Base-by-base conservation (phyloP, 2,797 vertebrate species). In the Sebastes kiyomatsui region DNA sequence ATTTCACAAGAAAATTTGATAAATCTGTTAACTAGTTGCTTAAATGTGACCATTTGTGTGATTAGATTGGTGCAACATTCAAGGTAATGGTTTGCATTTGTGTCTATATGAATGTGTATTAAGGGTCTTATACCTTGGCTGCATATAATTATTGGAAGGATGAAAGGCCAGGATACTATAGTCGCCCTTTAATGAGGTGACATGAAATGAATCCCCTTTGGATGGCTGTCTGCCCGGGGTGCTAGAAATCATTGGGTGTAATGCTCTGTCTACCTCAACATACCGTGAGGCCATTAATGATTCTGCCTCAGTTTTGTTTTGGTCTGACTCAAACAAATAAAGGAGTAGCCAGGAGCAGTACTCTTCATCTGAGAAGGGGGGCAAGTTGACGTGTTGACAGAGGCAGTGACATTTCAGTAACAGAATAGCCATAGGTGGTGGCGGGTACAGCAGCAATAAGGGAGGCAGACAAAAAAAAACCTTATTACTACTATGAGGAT, bases 361-460 rank as follows among this genome's bases (percentile, higher is more conserved):
- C 62, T 68, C 38, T 59, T 46, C 14, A 54, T 32, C 52, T 61
- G 38, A 66, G 77, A 72, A 42, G 6, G 27, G 42, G 35, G 56
- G n/a, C 33, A 54, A 66, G 71, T 18, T 42, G 59, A 69, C 23
- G 20, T 77, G 77, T 56, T 77, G 80, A 81, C 75, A 66, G 42
- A 77, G 38, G 61, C 54, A 10, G 60, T 76, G 65, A 65, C 72
- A 76, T 81, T 80, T 89, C 54, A 66, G 49, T 60, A 54, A 22
- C 68, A 28, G 68, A 38, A 6, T 8, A 58, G 32, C 35, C 20
- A 4, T 1, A 14, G 61, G 55, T 35, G 4, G 46, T 22, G 7
- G 25, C 42, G 16, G 16, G 11, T 25, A n/a, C n/a, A 54, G 49
- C 7, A 32, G 42, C 14, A 70, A 27, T 58, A 52, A 30, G 54